Evolutionary conservation across 2,888 invertebrate genomes (phyloP).

Genomic region (Dynastes maya): DNA sequence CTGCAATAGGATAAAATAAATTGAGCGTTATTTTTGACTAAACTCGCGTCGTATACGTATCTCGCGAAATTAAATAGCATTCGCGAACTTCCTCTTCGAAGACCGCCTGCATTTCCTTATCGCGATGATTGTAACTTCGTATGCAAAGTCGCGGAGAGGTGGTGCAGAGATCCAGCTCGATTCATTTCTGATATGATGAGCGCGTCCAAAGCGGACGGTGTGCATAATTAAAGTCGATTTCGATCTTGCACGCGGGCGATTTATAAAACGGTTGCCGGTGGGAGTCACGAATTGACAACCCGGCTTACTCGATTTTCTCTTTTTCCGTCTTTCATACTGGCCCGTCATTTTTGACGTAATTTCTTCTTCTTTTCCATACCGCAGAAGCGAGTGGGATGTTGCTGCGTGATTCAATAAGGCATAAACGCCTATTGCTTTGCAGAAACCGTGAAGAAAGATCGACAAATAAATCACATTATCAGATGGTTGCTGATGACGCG

Average conservation of each 20-base stretch:
- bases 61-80: conserved; percentile 18
- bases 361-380: neutral
- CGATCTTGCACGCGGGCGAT: conserved; percentile 31
- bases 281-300: conserved; percentile 28
- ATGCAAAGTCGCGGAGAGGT: conserved; percentile 21
- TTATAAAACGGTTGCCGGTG: conserved; percentile 20
- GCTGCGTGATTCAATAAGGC: too few species aligned
- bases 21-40: too few species aligned
- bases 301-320: conserved; percentile 19
- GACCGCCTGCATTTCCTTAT: conserved; percentile 24
- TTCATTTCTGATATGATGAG: conserved; percentile 24
- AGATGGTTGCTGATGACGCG: too few species aligned
- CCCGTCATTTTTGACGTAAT: conserved; percentile 7
- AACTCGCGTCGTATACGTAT: too few species aligned
- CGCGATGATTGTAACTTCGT: neutral
- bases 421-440: too few species aligned
- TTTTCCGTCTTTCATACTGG: neutral
- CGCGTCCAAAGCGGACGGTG: neutral
- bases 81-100: conserved; percentile 4
- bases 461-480: too few species aligned
- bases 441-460: too few species aligned
- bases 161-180: conserved; percentile 28
- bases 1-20: too few species aligned
- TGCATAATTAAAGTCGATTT: conserved; percentile 37
- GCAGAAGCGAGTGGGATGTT: too few species aligned